These are phyloP conservation scores for Callaeas wilsoni DNA, from an alignment of 2,113 vertebrate species.

Conservation along the genomic window DNA sequence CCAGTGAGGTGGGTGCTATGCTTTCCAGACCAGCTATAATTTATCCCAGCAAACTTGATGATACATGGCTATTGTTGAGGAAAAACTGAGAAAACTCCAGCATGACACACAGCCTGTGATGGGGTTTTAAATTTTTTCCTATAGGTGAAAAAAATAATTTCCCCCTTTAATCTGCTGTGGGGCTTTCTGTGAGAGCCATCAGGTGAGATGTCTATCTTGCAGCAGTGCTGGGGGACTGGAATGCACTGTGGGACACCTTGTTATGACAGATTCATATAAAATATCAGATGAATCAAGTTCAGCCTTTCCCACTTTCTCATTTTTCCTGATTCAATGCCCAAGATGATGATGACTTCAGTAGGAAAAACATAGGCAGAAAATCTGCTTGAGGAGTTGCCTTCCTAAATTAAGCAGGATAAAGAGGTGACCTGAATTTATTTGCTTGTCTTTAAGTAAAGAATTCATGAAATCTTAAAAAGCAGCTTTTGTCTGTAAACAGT, in stretches of 20 bases:
- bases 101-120: not conserved
- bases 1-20: not conserved
- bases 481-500: conserved; percentile 30
- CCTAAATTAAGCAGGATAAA: not conserved
- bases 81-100: not conserved
- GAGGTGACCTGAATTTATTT: conserved; percentile 50
- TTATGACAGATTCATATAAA: not conserved
- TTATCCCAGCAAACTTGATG: not conserved
- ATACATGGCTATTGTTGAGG: not conserved
- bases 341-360: not conserved
- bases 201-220: not conserved
- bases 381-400: not conserved
- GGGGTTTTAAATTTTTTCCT: not conserved
- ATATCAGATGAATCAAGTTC: not conserved
- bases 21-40: not conserved
- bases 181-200: not conserved
- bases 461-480: conserved; percentile 33
- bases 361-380: not conserved
- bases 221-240: not conserved
- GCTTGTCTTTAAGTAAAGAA: conserved; percentile 12
- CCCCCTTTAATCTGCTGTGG: not conserved
- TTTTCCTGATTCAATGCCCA: not conserved
- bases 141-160: not conserved
- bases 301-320: not conserved
- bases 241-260: not conserved